A percentile compares a stretch with the other conserved stretches of the same genome.
phyloP scores from a whole-genome alignment of 2,113 vertebrate species.

The Pteronura brasiliensis region DNA sequence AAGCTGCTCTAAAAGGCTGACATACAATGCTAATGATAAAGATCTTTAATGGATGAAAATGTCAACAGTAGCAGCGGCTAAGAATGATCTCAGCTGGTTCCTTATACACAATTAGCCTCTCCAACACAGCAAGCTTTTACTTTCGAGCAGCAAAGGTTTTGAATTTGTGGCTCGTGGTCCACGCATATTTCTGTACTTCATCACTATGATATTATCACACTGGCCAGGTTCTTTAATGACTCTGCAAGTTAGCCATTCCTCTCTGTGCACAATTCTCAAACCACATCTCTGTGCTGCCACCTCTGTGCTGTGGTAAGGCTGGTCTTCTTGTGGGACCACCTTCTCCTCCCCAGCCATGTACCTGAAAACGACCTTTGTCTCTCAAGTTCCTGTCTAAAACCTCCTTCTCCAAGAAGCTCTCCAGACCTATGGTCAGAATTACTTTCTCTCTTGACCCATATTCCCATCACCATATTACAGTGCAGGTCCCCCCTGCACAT shows the following conservation, averaged over 20 bases:
- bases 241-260: neutral
- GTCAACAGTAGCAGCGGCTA: constrained; percentile 29
- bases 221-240: neutral
- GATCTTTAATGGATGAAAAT: constrained; percentile 63
- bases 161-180: neutral
- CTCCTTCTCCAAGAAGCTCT: neutral
- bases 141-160: constrained; percentile 22
- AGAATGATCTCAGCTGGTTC: constrained; percentile 42
- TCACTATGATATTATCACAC: neutral
- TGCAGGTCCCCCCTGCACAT: neutral
- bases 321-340: neutral
- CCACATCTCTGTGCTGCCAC: neutral
- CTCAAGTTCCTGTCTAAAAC: neutral
- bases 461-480: fast-evolving
- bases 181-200: neutral
- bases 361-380: neutral
- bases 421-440: neutral
- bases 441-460: neutral
- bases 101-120: constrained; percentile 40
- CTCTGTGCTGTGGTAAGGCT: neutral
- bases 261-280: neutral
- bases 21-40: constrained; percentile 50
- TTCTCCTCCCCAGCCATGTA: neutral
- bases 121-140: constrained; percentile 41
- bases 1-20: constrained; percentile 60